These are phyloP conservation scores for Drosophila watanabei DNA, from an alignment of 1,140 invertebrate genomes.

Conservation along the genomic window DNA sequence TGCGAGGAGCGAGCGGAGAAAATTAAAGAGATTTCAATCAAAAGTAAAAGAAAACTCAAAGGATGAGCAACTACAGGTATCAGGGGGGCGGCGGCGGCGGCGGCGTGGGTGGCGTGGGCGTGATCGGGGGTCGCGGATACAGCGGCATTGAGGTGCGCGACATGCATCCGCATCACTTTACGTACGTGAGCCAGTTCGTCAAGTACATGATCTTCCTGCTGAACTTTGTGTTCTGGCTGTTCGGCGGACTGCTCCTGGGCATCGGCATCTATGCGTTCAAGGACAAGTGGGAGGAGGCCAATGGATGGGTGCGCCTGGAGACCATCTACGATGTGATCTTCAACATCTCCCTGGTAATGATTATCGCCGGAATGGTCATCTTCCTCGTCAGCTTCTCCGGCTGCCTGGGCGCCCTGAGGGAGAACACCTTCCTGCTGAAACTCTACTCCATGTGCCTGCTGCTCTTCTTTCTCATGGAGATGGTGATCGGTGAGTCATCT, in stretches of 20 bases:
- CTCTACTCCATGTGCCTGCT: conserved; percentile 96
- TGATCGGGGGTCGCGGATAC: conserved; percentile 87
- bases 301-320: conserved; percentile 91
- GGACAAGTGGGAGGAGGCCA: conserved; percentile 94
- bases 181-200: conserved; percentile 92
- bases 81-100: conserved; percentile 85
- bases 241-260: conserved; percentile 92
- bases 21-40: not conserved
- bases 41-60: conserved; percentile 1
- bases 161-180: conserved; percentile 88
- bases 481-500: conserved; percentile 88
- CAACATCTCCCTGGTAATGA: conserved; percentile 95
- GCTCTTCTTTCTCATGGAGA: conserved; percentile 95
- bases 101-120: conserved; percentile 71
- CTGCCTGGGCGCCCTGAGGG: conserved; percentile 95
- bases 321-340: conserved; percentile 95
- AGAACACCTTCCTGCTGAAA: conserved; percentile 96
- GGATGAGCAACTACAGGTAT: conserved; percentile 83
- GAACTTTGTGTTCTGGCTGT: conserved; percentile 96
- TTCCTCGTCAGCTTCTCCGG: conserved; percentile 94
- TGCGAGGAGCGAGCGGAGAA: not conserved
- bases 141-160: conserved; percentile 52
- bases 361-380: conserved; percentile 93
- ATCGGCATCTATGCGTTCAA: conserved; percentile 96
- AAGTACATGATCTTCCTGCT: conserved; percentile 97